Conservation (phyloP, 2,113 vertebrate species). For the Serinus canaria region DNA sequence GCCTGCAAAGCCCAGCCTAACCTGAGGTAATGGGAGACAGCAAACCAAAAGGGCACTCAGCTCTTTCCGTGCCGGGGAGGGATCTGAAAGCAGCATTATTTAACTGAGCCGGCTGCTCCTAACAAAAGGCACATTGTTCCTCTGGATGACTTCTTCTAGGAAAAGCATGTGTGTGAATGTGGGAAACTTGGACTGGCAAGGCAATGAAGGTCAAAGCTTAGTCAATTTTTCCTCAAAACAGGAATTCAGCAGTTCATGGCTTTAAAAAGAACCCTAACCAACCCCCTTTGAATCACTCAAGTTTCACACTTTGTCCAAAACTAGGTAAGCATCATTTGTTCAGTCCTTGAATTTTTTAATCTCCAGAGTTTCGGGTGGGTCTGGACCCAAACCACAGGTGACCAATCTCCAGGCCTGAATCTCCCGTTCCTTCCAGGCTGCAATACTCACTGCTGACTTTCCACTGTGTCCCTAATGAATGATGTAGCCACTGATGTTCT, state of each 20-base stretch:
- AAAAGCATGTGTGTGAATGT: slow-evolving; percentile 16
- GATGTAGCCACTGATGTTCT: not conserved
- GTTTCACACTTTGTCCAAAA: not conserved
- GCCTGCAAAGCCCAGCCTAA: not conserved
- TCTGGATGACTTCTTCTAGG: slow-evolving; percentile 23
- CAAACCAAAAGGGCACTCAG: not conserved
- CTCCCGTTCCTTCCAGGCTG: not conserved
- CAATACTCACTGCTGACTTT: accelerated
- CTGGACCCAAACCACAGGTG: not conserved
- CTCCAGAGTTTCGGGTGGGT: not conserved
- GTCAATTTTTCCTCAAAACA: not conserved
- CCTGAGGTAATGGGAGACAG: not conserved
- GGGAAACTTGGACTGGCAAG: not conserved
- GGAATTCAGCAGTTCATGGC: not conserved
- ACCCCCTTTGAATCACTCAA: not conserved
- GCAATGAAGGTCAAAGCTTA: slow-evolving; percentile 57
- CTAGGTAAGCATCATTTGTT: not conserved
- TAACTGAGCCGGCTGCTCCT: not conserved
- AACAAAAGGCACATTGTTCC: slow-evolving; percentile 64
- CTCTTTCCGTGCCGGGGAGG: accelerated
- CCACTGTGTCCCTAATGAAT: accelerated
- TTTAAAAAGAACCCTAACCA: not conserved
- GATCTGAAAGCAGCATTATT: slow-evolving; percentile 30
- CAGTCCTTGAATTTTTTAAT: not conserved
- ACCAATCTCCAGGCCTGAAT: too few species aligned